phyloP scores from a whole-genome alignment of 2,888 invertebrate species.

The Xiphydria camelus region DNA sequence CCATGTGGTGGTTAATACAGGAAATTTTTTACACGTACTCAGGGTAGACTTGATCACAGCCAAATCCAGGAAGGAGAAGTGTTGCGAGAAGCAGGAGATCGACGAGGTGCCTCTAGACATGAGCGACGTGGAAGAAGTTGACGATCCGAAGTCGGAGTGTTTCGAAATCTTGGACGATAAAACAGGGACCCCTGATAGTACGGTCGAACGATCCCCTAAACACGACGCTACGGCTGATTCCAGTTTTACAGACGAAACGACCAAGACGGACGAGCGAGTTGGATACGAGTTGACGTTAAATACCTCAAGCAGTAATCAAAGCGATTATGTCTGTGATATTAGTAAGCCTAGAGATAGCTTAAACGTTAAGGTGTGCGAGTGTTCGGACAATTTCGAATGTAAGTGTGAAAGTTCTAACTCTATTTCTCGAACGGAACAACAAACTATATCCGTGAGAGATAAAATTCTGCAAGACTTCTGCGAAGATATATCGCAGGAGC shows the following conservation, averaged over 20 bases:
- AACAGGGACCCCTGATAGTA: slow-evolving; percentile 34
- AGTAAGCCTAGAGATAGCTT: slow-evolving; percentile 41
- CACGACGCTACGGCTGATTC: slow-evolving; percentile 36
- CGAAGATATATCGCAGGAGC: slow-evolving; percentile 52
- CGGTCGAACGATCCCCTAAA: slow-evolving; percentile 42
- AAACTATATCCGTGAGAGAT: slow-evolving; percentile 51
- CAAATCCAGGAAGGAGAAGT: slow-evolving; percentile 39
- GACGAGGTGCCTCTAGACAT: slow-evolving; percentile 46
- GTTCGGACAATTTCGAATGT: slow-evolving; percentile 39
- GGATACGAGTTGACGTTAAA: slow-evolving; percentile 37
- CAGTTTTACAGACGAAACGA: slow-evolving; percentile 39
- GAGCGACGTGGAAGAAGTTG: slow-evolving; percentile 47
- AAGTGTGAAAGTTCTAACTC: slow-evolving; percentile 33
- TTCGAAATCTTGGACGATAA: slow-evolving; percentile 45
- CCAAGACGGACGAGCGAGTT: slow-evolving; percentile 36
- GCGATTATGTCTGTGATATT: slow-evolving; percentile 50
- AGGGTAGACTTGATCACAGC: slow-evolving; percentile 62
- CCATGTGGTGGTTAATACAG: slow-evolving; percentile 81
- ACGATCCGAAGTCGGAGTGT: slow-evolving; percentile 43
- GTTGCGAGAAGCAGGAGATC: slow-evolving; percentile 50
- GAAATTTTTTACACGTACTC: slow-evolving; percentile 81
- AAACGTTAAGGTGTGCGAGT: slow-evolving; percentile 41
- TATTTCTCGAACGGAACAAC: slow-evolving; percentile 22
- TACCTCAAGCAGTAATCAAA: slow-evolving; percentile 48
- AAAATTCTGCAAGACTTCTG: slow-evolving; percentile 56